Evolutionary conservation across 2,888 invertebrate species (phyloP).

Genomic region (Xiphydria camelus): DNA sequence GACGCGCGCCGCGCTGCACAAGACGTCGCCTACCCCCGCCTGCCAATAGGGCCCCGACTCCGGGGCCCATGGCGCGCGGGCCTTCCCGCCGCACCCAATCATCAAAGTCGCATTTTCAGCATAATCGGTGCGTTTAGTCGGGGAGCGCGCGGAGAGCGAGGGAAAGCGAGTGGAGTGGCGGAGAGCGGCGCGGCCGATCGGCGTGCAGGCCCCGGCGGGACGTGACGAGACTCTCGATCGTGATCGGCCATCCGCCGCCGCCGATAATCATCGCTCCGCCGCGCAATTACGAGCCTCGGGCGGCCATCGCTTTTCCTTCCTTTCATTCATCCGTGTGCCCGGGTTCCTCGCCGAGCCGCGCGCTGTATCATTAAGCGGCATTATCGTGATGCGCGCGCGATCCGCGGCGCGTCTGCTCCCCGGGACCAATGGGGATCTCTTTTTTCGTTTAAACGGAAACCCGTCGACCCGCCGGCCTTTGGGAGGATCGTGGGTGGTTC

Average conservation of each 20-base stretch:
- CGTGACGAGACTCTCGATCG: slow-evolving; percentile 36
- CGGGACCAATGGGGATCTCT: slow-evolving; percentile 33
- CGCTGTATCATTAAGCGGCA: slow-evolving; percentile 54
- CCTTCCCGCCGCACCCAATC: slow-evolving; percentile 43
- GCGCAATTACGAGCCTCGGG: slow-evolving; percentile 52
- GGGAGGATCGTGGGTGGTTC: too few relatives aligned
- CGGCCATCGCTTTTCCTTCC: slow-evolving; percentile 37
- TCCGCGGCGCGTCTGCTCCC: slow-evolving; percentile 35
- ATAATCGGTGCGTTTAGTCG: slow-evolving; percentile 52
- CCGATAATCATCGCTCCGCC: slow-evolving; percentile 53
- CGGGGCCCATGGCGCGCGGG: slow-evolving; percentile 11
- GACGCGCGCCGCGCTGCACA: too few relatives aligned
- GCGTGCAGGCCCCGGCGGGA: slow-evolving; percentile 26
- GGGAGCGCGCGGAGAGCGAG: slow-evolving; percentile 15
- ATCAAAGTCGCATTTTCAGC: slow-evolving; percentile 56
- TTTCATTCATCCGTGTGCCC: slow-evolving; percentile 10
- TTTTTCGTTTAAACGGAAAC: too few relatives aligned
- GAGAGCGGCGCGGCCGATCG: slow-evolving; percentile 21
- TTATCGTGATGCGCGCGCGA: slow-evolving; percentile 52
- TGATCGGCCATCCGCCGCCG: slow-evolving; percentile 38
- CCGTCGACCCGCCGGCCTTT: too few relatives aligned
- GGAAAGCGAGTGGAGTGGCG: slow-evolving; percentile 7
- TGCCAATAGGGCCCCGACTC: not conserved
- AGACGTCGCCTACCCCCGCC: too few relatives aligned
- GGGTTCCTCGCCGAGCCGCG: slow-evolving; percentile 23